Evolutionary conservation across 92 coral and sea anemone species (phyloP).

Genomic region (Siderastrea siderea): DNA sequence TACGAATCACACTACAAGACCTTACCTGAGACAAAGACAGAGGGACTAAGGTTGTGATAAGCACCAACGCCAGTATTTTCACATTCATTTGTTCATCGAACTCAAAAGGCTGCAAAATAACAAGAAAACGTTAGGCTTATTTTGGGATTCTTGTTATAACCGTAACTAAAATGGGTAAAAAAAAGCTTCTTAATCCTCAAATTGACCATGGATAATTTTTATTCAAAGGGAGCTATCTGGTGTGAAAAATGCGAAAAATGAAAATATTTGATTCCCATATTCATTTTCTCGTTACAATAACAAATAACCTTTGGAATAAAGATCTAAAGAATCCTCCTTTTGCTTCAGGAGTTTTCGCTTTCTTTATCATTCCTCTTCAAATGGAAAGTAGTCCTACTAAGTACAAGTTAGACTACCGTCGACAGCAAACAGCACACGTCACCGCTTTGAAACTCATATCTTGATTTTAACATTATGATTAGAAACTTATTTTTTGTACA

Average conservation of each 20-base stretch:
- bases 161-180: too few relatives aligned
- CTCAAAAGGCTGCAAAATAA: constrained; percentile 10
- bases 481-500: neutral
- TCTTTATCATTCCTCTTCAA: neutral
- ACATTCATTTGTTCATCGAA: constrained; percentile 43
- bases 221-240: too few relatives aligned
- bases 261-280: too few relatives aligned
- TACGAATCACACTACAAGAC: neutral
- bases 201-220: too few relatives aligned
- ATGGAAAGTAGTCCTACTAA: neutral
- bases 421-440: neutral
- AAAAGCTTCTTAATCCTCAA: too few relatives aligned
- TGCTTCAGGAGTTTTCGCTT: neutral
- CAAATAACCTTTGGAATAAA: too few relatives aligned
- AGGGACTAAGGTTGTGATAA: constrained; percentile 5
- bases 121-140: neutral
- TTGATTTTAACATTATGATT: too few relatives aligned
- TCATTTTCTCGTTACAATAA: too few relatives aligned
- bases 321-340: neutral
- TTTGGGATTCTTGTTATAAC: neutral
- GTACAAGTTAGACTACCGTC: constrained; percentile 11
- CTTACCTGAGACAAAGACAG: constrained; percentile 31
- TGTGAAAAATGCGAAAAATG: too few relatives aligned
- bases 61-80: constrained; percentile 24
- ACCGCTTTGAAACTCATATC: neutral